phyloP scores from a whole-genome alignment of 1,140 invertebrate species.

The Listronotus bonariensis region DNA sequence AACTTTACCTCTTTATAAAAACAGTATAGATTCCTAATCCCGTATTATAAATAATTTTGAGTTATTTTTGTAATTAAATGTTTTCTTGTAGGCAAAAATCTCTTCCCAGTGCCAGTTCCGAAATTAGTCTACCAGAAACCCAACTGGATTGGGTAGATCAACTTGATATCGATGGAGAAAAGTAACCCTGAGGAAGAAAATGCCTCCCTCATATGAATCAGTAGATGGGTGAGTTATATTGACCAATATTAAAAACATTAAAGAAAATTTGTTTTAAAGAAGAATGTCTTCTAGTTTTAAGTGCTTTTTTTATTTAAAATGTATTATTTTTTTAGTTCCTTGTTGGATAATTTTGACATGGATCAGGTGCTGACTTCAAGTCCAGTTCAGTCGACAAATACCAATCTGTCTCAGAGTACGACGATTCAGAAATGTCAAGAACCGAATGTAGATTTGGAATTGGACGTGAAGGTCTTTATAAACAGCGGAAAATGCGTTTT shows the following conservation, averaged over 20 bases:
- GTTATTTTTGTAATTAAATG: no score
- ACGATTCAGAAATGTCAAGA: slow-evolving; percentile 69
- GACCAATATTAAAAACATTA: no score
- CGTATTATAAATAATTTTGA: not conserved
- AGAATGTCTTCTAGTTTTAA: not conserved
- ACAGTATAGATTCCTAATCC: not conserved
- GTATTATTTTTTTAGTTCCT: slow-evolving; percentile 34
- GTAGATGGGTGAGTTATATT: slow-evolving; percentile 44
- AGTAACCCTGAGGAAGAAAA: slow-evolving; percentile 66
- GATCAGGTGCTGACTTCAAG: slow-evolving; percentile 41
- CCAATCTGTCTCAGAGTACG: slow-evolving; percentile 31
- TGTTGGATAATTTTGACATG: slow-evolving; percentile 41
- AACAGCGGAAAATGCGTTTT: slow-evolving; percentile 96
- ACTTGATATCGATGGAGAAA: slow-evolving; percentile 67
- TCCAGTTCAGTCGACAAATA: slow-evolving; percentile 29
- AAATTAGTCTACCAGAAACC: slow-evolving; percentile 66
- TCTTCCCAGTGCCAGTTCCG: slow-evolving; percentile 71
- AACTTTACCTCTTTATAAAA: no score
- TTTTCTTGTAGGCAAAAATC: slow-evolving; percentile 64
- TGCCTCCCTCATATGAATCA: slow-evolving; percentile 52
- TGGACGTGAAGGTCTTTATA: slow-evolving; percentile 95
- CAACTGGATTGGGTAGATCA: slow-evolving; percentile 64
- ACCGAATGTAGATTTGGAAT: slow-evolving; percentile 94
- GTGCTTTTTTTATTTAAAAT: not conserved
- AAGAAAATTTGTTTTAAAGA: no score